Percentiles rank a stretch among this genome's conserved stretches.
These are phyloP conservation scores for Zaprionus africanus DNA, from an alignment of 1,140 invertebrate species.

Conservation along the genomic window DNA sequence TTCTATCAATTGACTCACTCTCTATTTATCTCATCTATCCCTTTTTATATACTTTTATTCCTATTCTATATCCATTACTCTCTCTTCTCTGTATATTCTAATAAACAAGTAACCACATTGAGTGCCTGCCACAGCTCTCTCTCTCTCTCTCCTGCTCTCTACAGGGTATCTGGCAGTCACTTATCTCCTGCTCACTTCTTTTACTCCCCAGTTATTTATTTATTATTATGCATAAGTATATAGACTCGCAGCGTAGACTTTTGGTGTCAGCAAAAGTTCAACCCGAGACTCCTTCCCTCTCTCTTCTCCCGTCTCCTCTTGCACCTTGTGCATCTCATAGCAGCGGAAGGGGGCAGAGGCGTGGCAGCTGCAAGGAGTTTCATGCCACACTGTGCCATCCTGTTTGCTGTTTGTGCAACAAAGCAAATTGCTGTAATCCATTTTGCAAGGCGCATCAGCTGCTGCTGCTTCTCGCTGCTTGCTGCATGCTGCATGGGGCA, in stretches of 20 bases:
- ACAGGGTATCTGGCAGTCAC: neutral
- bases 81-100: neutral
- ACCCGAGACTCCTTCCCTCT: neutral
- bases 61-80: neutral
- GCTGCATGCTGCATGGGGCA: conserved; percentile 22
- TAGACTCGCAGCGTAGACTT: conserved; percentile 46
- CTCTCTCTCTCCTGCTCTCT: neutral
- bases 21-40: neutral
- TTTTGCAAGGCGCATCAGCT: conserved; percentile 72
- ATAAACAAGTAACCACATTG: neutral
- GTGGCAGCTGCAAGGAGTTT: neutral
- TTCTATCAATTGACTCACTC: neutral
- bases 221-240: conserved; percentile 28
- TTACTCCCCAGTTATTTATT: conserved; percentile 14
- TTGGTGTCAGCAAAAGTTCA: conserved; percentile 56
- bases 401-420: conserved; percentile 68
- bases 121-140: no score
- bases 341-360: neutral
- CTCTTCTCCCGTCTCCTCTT: neutral
- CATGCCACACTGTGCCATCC: conserved; percentile 10
- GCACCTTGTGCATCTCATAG: neutral
- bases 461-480: conserved; percentile 33
- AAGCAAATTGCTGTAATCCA: conserved; percentile 76
- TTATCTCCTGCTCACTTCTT: neutral
- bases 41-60: neutral